Evolutionary conservation across 2,797 vertebrate genomes (phyloP), one percentile per base, ranked within the genome.

Genomic region (Carduelis carduelis): DNA sequence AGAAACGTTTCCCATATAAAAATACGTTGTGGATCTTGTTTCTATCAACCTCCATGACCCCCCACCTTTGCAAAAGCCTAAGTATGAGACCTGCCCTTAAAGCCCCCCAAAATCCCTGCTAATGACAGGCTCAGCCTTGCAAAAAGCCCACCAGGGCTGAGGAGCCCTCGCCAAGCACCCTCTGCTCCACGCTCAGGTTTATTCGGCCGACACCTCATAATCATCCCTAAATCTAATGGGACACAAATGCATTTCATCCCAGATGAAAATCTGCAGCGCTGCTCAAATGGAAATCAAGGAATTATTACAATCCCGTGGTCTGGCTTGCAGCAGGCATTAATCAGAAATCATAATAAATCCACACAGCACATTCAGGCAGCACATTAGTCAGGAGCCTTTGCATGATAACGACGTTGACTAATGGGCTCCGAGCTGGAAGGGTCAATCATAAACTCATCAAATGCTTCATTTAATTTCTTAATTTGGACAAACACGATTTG

Each of bases 391-490:
- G 97, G 97, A 96, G 97, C 98, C 97, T 98, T 98, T 98, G 98
- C 98, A 97, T 98, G 97, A 98, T 98, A 98, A 98, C 90, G 98
- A 99, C 99, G 98, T 97, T 99, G 99, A 99, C 97, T 98, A 99
- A 99, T 99, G 99, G 98, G 98, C 98, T 98, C 97, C 86, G 97
- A 98, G 98, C 98, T 98, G 97, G 99, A 98, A 98, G 98, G 99
- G 99, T 99, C 99, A 99, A 99, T 99, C 99, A 99, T 99, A 99
- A 99, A 99, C 99, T 99, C 99, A 99, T 99, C 99, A 99, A 99
- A 99, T 98, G 99, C 99, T 99, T 99, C 99, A 99, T 99, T 99
- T 99, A 98, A 99, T 99, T 99, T 99, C 99, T 99, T 99, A 99
- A 99, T 99, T 99, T 99, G 99, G 99, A 99, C 99, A 99, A 99